These are phyloP conservation scores for Geothlypis trichas DNA, from an alignment of 2,113 vertebrate species.

Conservation along the genomic window DNA sequence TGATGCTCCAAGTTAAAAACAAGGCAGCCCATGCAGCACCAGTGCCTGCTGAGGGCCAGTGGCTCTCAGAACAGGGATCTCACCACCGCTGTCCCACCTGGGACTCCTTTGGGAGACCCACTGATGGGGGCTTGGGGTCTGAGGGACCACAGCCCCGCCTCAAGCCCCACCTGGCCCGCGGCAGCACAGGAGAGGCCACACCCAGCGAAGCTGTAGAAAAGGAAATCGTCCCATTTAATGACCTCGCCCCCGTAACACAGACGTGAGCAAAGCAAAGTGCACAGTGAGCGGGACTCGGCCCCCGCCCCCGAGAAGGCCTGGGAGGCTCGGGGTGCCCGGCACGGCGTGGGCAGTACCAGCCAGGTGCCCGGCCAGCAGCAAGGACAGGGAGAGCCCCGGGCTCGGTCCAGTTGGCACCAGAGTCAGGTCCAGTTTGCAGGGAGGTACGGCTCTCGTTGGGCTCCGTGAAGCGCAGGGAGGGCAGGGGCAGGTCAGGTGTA, in stretches of 20 bases:
- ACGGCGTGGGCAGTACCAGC: accelerated
- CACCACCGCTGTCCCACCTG: background rate
- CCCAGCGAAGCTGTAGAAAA: constrained; percentile 38
- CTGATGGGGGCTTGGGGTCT: accelerated
- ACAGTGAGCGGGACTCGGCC: background rate
- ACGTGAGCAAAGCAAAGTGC: constrained; percentile 49
- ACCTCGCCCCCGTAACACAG: constrained; percentile 5
- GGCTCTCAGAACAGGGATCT: background rate
- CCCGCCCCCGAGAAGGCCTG: background rate
- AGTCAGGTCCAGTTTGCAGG: constrained; percentile 56
- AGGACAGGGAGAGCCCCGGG: background rate
- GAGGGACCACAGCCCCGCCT: background rate
- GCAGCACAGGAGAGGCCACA: constrained; percentile 29
- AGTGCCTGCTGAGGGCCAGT: background rate
- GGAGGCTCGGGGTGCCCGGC: background rate
- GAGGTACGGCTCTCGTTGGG: background rate
- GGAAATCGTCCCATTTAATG: constrained; percentile 60
- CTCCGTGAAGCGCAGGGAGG: background rate
- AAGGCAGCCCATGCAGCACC: background rate
- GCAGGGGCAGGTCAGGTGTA: background rate
- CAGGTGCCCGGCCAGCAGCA: background rate
- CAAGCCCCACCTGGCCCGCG: accelerated
- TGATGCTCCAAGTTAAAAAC: background rate
- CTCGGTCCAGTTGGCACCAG: constrained; percentile 38
- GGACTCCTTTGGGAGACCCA: too few species aligned